Base-by-base conservation (phyloP, 1,140 invertebrate genomes). In the Proctacanthus coquilletti region DNA sequence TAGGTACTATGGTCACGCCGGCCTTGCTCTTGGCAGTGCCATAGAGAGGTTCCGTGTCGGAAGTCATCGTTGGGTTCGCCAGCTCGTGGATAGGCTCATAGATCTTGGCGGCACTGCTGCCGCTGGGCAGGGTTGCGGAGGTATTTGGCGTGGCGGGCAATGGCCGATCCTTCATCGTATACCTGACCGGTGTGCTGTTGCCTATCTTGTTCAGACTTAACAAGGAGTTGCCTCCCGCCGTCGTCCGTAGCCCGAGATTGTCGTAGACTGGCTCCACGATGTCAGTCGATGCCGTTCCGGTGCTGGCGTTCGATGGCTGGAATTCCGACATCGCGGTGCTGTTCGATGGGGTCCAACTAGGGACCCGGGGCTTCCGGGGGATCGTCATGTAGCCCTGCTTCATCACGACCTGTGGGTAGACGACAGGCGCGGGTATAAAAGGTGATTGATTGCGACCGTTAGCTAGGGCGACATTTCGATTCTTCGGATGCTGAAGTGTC, bases 351-450 rank as follows among this genome's bases (percentile, higher is more conserved):
- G 79, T 78, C 80, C 84, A 87, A 41, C 81, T 84, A 1, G 82
- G 80, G 0, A 79, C 74, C 32, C 84, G 65, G 0, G 84, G 84
- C 49, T 84, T 64, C 40, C 85, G 68, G 0, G 85, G 84, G 38
- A 91, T 83, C 5, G 84, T 87, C 6, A 85, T 80, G 50, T 85
- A 86, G 4, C 80, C 80, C 53, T 77, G 75, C 37, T 78, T 67
- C n/a, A 77, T 71, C 2, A 78, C 68, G 8, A 76, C 63, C 40
- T 61, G 66, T 42, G 61, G 69, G 42, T 63, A 68, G 10, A 65
- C 64, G 18, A 60, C 51, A 29, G 65, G 65, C 29, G 64, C 61
- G 40, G 64, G 68, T 42, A 60, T 44, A 49, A 82, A 84, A 0
- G 80, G 80, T 0, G 78, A 77, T 21, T 63, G 60, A 11, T 23